These are phyloP conservation scores for Cromileptes altivelis DNA, from an alignment of 2,113 vertebrate species.

Conservation along the genomic window DNA sequence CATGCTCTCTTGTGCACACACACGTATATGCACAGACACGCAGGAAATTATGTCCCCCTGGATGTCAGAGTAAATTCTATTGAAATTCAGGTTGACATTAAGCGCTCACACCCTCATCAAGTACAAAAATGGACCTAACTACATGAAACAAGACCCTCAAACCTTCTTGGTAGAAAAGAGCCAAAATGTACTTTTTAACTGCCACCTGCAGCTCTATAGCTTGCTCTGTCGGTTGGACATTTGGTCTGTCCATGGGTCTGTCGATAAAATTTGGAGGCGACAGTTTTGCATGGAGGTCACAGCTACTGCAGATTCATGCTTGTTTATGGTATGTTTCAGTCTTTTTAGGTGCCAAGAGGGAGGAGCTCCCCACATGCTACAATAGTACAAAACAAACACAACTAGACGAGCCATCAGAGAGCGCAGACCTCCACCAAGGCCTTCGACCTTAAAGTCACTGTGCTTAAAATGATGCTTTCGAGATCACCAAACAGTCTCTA, in stretches of 20 bases:
- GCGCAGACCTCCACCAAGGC: too few relatives aligned
- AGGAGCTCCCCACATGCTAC: not conserved
- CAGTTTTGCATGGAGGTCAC: too few relatives aligned
- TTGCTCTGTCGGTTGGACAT: too few relatives aligned
- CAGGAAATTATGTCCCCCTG: conserved; percentile 3
- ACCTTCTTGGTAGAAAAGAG: not conserved
- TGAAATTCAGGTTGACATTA: conserved; percentile 44
- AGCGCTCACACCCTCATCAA: conserved; percentile 1
- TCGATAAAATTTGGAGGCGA: too few relatives aligned
- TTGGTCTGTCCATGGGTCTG: too few relatives aligned
- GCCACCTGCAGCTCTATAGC: too few relatives aligned
- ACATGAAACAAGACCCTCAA: not conserved
- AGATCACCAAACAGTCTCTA: too few relatives aligned
- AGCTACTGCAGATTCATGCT: too few relatives aligned
- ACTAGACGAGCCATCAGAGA: accelerated
- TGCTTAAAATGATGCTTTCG: too few relatives aligned
- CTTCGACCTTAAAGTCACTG: too few relatives aligned
- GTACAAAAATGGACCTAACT: conserved; percentile 4
- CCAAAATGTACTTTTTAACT: conserved; percentile 1
- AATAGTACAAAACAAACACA: not conserved
- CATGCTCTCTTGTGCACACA: conserved; percentile 8
- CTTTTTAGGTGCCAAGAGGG: not conserved
- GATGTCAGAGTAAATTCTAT: conserved; percentile 12
- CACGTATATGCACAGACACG: not conserved
- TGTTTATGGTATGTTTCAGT: not conserved